Evolutionary conservation across 1,140 invertebrate species (phyloP).

Genomic region (Drosophila rhopaloa): DNA sequence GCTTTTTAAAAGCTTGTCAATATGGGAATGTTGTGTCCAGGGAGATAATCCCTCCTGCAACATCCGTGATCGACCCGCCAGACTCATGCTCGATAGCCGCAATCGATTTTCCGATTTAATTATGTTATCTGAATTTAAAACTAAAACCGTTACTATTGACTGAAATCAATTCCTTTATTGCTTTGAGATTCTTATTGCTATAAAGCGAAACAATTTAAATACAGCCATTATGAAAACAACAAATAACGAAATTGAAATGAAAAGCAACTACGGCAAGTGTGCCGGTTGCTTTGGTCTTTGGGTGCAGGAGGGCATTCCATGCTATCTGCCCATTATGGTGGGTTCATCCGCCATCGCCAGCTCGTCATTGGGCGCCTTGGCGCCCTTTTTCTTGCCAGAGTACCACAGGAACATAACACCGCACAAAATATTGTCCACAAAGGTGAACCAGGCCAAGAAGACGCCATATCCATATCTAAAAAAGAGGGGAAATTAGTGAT

Average conservation of each 20-base stretch:
- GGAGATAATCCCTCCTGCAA: too few relatives aligned
- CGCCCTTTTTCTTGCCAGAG: slow-evolving; percentile 93
- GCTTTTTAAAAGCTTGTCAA: too few relatives aligned
- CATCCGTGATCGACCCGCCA: too few relatives aligned
- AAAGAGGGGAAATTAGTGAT: slow-evolving; percentile 1
- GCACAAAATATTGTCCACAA: slow-evolving; percentile 89
- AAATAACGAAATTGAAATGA: slow-evolving; percentile 72
- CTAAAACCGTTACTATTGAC: neutral
- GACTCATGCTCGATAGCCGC: neutral
- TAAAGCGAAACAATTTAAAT: slow-evolving; percentile 58
- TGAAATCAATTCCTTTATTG: slow-evolving; percentile 63
- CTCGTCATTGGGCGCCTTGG: slow-evolving; percentile 91
- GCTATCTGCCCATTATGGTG: slow-evolving; percentile 92
- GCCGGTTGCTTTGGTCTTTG: slow-evolving; percentile 72
- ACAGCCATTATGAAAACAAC: slow-evolving; percentile 68
- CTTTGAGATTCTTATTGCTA: slow-evolving; percentile 42
- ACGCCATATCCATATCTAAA: slow-evolving; percentile 90
- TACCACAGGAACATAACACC: slow-evolving; percentile 91
- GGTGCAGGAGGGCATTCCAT: slow-evolving; percentile 11
- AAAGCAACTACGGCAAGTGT: slow-evolving; percentile 39
- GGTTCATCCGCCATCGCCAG: slow-evolving; percentile 93
- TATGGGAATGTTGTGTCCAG: too few relatives aligned
- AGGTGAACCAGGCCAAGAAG: slow-evolving; percentile 92
- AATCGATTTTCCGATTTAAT: neutral
- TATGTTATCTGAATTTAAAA: slow-evolving; percentile 12